A percentile compares a stretch with the other conserved stretches of the same genome.
Evolutionary conservation across 2,113 vertebrate genomes (phyloP).

Genomic region (Mus musculus): DNA sequence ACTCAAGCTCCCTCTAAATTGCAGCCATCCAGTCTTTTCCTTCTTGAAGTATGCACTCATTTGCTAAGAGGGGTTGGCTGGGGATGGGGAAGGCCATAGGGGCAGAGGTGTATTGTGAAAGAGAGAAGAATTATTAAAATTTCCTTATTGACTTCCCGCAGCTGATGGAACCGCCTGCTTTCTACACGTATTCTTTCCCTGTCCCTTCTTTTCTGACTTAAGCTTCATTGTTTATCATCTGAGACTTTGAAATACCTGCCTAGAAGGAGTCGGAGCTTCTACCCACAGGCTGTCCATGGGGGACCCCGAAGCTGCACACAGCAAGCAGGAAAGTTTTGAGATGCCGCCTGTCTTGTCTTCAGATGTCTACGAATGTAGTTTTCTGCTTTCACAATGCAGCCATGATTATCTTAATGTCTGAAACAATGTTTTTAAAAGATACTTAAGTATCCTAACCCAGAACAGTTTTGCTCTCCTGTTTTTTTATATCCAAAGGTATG

Average conservation of each 20-base stretch:
- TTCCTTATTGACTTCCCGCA: background rate
- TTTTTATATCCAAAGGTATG: background rate
- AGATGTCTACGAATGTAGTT: background rate
- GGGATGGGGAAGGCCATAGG: background rate
- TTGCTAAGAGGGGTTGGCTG: background rate
- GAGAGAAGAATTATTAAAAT: background rate
- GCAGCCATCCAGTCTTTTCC: background rate
- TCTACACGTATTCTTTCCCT: background rate
- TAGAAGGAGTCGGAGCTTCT: slow-evolving; percentile 51
- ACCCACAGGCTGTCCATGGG: slow-evolving; percentile 49
- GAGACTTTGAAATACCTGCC: slow-evolving; percentile 66
- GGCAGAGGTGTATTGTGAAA: background rate
- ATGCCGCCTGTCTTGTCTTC: slow-evolving; percentile 60
- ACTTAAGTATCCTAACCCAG: background rate
- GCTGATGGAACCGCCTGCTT: background rate
- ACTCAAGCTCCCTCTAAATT: background rate
- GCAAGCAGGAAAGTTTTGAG: slow-evolving; percentile 25
- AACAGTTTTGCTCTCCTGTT: background rate
- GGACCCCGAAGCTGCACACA: slow-evolving; percentile 1
- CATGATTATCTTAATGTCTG: slow-evolving; percentile 31
- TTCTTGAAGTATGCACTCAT: background rate
- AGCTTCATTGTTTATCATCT: slow-evolving; percentile 45
- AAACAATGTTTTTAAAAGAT: slow-evolving; percentile 53
- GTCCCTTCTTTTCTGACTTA: slow-evolving; percentile 1
- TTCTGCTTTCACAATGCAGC: slow-evolving; percentile 36